These are phyloP conservation scores for Drosophila cognata DNA, from an alignment of 2,888 invertebrate species.

Conservation along the genomic window DNA sequence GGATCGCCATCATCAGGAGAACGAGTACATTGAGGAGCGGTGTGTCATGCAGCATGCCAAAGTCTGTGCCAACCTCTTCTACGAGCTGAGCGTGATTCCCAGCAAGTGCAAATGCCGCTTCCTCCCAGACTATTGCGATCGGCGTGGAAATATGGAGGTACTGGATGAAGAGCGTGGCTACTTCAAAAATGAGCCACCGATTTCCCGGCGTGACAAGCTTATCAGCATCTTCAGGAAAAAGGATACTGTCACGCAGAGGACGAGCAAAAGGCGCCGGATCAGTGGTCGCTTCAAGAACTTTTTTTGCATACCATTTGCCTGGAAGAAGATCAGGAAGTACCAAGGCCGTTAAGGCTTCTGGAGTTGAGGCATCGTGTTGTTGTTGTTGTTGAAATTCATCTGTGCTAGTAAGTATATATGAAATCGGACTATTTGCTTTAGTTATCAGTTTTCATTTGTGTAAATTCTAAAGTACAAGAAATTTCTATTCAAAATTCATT, in stretches of 20 bases:
- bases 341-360: too few species aligned
- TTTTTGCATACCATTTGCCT: not conserved
- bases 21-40: slow-evolving; percentile 38
- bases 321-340: not conserved
- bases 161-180: not conserved
- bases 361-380: too few species aligned
- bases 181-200: not conserved
- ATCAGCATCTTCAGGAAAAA: not conserved
- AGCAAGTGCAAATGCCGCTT: slow-evolving; percentile 45
- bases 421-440: not conserved
- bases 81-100: slow-evolving; percentile 30
- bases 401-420: not conserved
- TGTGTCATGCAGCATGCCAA: slow-evolving; percentile 33
- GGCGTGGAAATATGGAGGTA: slow-evolving; percentile 30
- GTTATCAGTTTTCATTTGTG: not conserved
- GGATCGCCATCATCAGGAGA: slow-evolving; percentile 35
- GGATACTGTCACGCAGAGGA: not conserved
- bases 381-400: not conserved
- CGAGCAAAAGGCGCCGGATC: not conserved
- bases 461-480: not conserved
- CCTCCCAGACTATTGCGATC: slow-evolving; percentile 43
- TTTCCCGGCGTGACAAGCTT: not conserved
- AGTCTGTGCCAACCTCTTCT: slow-evolving; percentile 31
- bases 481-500: not conserved
- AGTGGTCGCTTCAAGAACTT: not conserved